Conservation (phyloP, 2,797 vertebrate species). For the Pseudomugil tenellus region DNA sequence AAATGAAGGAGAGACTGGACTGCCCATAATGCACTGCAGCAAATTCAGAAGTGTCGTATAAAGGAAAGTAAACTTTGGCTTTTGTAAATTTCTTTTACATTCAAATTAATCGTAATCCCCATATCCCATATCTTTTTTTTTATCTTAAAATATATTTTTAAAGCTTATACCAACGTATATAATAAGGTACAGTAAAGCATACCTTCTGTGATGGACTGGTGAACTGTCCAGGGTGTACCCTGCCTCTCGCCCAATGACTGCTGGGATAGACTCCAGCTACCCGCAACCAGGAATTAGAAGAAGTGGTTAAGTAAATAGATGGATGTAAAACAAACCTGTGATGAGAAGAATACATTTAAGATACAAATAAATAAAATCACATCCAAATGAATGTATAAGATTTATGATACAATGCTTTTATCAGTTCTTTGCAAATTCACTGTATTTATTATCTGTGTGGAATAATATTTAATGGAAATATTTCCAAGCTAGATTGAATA, state of each 20-base stretch:
- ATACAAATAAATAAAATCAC: conserved; percentile 5
- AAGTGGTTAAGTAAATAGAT: no score
- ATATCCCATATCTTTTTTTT: no score
- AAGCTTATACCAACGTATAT: conserved; percentile 4
- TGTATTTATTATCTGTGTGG: conserved; percentile 20
- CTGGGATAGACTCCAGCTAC: no score
- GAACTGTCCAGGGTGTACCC: no score
- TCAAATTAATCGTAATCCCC: no score
- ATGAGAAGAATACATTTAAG: not conserved
- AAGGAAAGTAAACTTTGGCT: not conserved
- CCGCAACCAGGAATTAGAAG: no score
- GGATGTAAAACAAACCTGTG: no score
- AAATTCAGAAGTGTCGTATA: not conserved
- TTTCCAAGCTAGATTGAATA: conserved; percentile 36
- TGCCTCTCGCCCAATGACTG: no score
- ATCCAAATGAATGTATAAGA: not conserved
- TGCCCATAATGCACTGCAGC: not conserved
- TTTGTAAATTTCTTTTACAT: not conserved
- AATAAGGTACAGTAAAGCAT: conserved; percentile 5
- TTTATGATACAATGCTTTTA: conserved; percentile 8
- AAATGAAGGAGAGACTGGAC: not conserved
- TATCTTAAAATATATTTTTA: conserved; percentile 14
- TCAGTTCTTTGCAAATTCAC: conserved; percentile 20
- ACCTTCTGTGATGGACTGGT: no score
- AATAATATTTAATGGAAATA: conserved; percentile 23